Base-by-base conservation (phyloP, 2,888 invertebrate genomes). In the Lymantria monacha region DNA sequence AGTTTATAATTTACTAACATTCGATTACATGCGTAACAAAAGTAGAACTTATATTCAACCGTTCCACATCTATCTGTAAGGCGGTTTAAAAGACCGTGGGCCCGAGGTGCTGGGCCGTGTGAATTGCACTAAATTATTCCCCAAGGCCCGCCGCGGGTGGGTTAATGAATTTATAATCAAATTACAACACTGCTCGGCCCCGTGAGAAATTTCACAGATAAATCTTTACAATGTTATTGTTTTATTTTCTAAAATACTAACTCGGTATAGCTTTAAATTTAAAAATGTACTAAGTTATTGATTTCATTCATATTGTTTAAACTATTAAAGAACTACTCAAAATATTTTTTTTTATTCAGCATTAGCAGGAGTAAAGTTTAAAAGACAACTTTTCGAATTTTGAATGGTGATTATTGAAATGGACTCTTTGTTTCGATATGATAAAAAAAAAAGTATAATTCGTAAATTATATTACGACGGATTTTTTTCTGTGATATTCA, bases 101-200 rank as follows among this genome's bases (percentile, higher is more conserved):
- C 62, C 63, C 48, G 78, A 85, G 83, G 87, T 83, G 88, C 81
- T 76, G 76, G 81, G 65, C 77, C 75, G 86, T 82, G 85, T 84
- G 87, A 83, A 87, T 81, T 78, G 81, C 83, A 85, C 85, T 91
- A 87, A 91, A 91, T 92, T 87, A 91, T 91, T 89, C 91, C 89
- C 87, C 72, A 63, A 74, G 83, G 84, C 79, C 49, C 74, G 72
- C 76, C 76, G 81, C 75, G 83, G 87, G 76, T 80, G 81, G 82
- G 80, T 84, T 85, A 86, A 90, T 92, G 91, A 90, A 92, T 92
- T 91, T 91, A 91, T 91, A 91, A 92, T 90, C 85, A 84, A 88
- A 88, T 92, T 88, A 87, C 84, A 80, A 58, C 68, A 67, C 70
- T 72, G 77, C 77, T 76, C 74, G 74, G 72, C 72, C 82, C 81